Evolutionary conservation across 2,797 vertebrate genomes (phyloP).

Genomic region (Ceyx erithaca): DNA sequence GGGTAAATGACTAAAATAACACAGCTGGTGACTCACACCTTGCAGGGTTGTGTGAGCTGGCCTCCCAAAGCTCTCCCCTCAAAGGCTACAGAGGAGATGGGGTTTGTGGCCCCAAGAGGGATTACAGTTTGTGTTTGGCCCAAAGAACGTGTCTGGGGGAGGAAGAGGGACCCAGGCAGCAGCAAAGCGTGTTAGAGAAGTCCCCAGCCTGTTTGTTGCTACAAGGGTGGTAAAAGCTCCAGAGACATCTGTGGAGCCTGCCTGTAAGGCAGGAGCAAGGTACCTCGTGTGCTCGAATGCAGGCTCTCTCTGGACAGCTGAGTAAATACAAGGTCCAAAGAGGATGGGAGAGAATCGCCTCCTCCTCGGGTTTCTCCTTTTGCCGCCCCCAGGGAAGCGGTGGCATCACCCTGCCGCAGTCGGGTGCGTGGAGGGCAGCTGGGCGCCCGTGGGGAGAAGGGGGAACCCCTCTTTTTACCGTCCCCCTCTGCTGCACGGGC

Average conservation of each 20-base stretch:
- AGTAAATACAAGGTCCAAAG: background rate
- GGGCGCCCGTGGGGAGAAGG: fast-evolving
- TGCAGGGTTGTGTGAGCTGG: fast-evolving
- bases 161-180: background rate
- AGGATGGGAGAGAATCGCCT: background rate
- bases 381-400: background rate
- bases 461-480: background rate
- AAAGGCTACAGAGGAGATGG: background rate
- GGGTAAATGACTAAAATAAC: background rate
- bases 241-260: background rate
- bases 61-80: too few species aligned
- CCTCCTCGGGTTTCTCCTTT: background rate
- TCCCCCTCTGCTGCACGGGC: background rate
- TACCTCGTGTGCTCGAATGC: background rate
- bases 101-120: background rate
- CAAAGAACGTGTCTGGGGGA: background rate
- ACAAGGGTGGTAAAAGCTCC: background rate
- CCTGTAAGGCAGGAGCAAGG: background rate
- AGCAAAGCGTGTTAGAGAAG: background rate
- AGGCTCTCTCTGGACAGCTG: background rate
- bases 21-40: background rate
- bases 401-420: background rate
- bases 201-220: background rate
- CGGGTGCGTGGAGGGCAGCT: background rate
- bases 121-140: background rate